Conservation (phyloP, 2,113 vertebrate species). For the Oenanthe melanoleuca region DNA sequence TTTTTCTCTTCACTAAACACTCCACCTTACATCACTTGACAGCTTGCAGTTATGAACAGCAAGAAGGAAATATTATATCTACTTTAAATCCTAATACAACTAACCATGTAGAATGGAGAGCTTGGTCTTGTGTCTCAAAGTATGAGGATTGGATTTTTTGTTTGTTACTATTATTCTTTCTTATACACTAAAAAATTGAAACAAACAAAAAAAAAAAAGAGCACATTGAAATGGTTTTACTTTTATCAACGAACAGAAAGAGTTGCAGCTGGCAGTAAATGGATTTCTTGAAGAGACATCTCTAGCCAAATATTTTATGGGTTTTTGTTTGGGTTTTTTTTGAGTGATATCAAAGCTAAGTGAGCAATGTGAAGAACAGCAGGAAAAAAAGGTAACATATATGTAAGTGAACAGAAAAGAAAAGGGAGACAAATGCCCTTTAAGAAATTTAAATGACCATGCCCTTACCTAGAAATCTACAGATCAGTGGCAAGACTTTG, state of each 20-base stretch:
- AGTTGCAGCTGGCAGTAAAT: background rate
- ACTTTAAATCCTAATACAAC: background rate
- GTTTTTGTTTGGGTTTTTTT: background rate
- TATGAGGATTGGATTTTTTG: background rate
- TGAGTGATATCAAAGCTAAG: background rate
- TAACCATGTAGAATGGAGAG: background rate
- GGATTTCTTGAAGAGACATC: background rate
- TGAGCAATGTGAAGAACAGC: background rate
- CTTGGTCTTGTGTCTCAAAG: background rate
- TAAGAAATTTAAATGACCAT: background rate
- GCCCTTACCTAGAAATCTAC: background rate
- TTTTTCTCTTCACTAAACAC: background rate
- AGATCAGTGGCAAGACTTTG: background rate
- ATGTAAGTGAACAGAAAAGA: background rate
- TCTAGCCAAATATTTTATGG: background rate
- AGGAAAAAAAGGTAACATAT: background rate
- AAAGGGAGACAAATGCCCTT: background rate
- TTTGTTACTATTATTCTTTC: background rate
- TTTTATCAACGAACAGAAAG: background rate
- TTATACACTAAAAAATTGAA: background rate
- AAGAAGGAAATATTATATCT: background rate
- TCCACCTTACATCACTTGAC: background rate
- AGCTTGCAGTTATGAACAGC: background rate
- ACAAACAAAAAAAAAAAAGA: background rate
- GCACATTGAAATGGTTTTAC: background rate